A percentile compares a stretch with the other conserved stretches of the same genome.
Conservation (phyloP, 1,140 invertebrate species). For the Notospermus geniculatus region DNA sequence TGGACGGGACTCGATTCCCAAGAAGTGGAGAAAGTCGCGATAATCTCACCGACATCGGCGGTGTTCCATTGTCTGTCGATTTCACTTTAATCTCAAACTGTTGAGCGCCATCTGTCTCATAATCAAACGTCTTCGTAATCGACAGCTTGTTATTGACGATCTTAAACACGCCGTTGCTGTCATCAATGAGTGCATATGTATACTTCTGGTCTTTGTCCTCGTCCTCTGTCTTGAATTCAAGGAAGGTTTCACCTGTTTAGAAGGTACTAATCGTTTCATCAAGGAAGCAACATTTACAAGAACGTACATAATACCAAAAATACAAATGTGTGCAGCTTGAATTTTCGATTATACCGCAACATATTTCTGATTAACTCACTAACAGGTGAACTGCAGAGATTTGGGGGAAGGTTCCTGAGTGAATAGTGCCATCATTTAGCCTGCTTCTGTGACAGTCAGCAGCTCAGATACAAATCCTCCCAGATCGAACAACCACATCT, state of each 20-base stretch:
- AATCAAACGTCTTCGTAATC: slow-evolving; percentile 28
- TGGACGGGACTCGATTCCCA: too few relatives aligned
- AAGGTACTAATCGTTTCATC: too few relatives aligned
- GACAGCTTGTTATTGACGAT: slow-evolving; percentile 21
- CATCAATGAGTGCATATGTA: slow-evolving; percentile 27
- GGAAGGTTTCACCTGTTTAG: slow-evolving; percentile 25
- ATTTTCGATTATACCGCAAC: not conserved
- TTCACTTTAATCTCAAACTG: slow-evolving; percentile 28
- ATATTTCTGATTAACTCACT: not conserved
- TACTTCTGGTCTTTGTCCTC: slow-evolving; percentile 31
- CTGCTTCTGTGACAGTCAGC: too few relatives aligned
- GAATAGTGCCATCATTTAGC: too few relatives aligned
- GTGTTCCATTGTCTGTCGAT: slow-evolving; percentile 26
- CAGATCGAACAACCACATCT: too few relatives aligned
- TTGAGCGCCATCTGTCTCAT: slow-evolving; percentile 23
- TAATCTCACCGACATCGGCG: slow-evolving; percentile 24
- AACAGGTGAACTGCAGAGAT: too few relatives aligned
- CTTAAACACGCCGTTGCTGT: slow-evolving; percentile 29
- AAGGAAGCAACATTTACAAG: not conserved
- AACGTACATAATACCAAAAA: not conserved
- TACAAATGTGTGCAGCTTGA: not conserved
- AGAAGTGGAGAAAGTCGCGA: too few relatives aligned
- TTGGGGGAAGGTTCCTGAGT: too few relatives aligned
- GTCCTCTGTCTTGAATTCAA: slow-evolving; percentile 23
- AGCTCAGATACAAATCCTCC: too few relatives aligned